These are phyloP conservation scores for Arvicanthis niloticus DNA, from an alignment of 2,113 vertebrate genomes.

Conservation along the genomic window DNA sequence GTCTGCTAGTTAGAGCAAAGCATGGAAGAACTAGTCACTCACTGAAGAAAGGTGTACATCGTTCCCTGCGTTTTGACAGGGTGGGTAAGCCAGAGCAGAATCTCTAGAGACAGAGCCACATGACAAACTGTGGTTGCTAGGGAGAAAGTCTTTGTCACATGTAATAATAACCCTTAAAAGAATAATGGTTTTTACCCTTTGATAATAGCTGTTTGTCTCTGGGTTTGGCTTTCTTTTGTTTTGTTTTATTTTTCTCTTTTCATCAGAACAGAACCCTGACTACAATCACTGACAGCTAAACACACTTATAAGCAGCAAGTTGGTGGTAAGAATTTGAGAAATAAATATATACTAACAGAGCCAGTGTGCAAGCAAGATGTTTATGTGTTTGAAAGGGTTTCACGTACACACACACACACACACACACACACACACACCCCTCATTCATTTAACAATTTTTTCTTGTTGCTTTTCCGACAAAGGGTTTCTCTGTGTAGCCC, in stretches of 20 bases:
- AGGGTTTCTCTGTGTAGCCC: too few relatives aligned
- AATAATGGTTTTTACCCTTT: background rate
- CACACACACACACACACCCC: background rate
- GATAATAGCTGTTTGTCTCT: conserved; percentile 10
- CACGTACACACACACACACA: background rate
- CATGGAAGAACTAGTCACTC: background rate
- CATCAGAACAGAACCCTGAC: background rate
- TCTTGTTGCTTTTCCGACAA: too few relatives aligned
- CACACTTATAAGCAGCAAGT: background rate
- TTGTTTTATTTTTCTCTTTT: background rate
- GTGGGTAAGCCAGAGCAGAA: background rate
- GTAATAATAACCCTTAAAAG: background rate
- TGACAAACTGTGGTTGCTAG: conserved; percentile 43
- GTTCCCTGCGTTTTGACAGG: background rate
- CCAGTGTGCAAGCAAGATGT: background rate
- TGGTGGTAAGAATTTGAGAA: background rate
- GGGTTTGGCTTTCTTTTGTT: background rate
- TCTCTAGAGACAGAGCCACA: background rate
- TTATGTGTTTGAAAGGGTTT: background rate
- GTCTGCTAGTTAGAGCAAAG: background rate
- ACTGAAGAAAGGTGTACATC: background rate
- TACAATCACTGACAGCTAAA: background rate
- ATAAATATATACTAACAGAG: background rate
- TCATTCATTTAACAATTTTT: background rate
- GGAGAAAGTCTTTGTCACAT: background rate